These are phyloP conservation scores for Conistra vaccinii DNA, from an alignment of 2,888 invertebrate species.

Conservation along the genomic window DNA sequence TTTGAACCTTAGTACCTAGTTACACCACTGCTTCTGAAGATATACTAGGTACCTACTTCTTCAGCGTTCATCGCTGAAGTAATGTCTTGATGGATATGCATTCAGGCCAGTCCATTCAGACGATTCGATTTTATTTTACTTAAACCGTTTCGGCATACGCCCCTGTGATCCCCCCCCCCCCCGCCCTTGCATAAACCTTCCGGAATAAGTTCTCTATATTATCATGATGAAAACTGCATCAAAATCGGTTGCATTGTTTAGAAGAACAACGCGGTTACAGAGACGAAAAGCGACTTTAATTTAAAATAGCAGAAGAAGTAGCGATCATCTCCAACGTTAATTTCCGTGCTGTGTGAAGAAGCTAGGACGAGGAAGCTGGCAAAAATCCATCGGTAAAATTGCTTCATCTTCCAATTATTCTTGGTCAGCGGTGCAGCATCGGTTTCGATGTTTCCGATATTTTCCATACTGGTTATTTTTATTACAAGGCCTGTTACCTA, in stretches of 20 bases:
- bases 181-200: too few species aligned
- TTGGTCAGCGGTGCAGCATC: background rate
- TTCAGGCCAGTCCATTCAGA: too few species aligned
- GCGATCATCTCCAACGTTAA: background rate
- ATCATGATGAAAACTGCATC: background rate
- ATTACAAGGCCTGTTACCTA: background rate
- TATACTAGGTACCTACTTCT: too few species aligned
- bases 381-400: background rate
- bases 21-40: too few species aligned
- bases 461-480: background rate
- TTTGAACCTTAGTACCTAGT: too few species aligned
- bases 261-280: background rate
- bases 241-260: background rate
- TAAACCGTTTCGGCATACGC: too few species aligned
- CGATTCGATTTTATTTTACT: too few species aligned
- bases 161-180: too few species aligned
- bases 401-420: background rate
- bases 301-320: background rate
- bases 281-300: background rate
- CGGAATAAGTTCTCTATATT: background rate
- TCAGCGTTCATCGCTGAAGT: too few species aligned
- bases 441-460: background rate
- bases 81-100: too few species aligned
- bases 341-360: slow-evolving; percentile 1
- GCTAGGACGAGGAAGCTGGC: background rate